Evolutionary conservation across 1,140 invertebrate species (phyloP).

Genomic region (Thalassaphorura encarpata): DNA sequence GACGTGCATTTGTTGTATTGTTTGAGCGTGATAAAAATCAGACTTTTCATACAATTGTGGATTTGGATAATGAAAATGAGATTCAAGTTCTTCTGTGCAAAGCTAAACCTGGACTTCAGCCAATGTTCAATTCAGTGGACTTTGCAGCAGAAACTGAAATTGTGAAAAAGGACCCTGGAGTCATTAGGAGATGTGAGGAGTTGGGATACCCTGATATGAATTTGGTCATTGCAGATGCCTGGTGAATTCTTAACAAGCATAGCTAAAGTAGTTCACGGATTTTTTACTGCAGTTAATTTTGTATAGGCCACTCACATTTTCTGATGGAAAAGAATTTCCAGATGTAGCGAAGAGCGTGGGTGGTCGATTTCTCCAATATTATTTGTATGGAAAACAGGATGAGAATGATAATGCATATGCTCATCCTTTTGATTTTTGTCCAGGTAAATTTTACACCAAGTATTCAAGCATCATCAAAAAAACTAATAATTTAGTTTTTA

Average conservation of each 20-base stretch:
- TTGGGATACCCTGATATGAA: constrained; percentile 21
- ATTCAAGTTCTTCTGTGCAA: no score
- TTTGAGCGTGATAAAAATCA: no score
- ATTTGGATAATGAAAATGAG: no score
- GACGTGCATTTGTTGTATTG: no score
- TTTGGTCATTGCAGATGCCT: constrained; percentile 25
- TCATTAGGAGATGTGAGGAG: no score
- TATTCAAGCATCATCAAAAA: not conserved
- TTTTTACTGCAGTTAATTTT: not conserved
- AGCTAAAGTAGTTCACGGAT: not conserved
- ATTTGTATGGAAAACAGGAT: constrained; percentile 16
- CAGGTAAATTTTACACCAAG: constrained; percentile 9
- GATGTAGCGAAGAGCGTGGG: constrained; percentile 13
- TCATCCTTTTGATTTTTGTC: constrained; percentile 24
- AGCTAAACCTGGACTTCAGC: no score
- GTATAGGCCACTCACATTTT: constrained; percentile 15
- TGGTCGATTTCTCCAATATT: constrained; percentile 15
- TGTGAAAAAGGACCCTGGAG: no score
- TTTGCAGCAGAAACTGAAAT: no score
- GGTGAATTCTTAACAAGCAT: constrained; percentile 6
- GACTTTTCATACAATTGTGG: no score
- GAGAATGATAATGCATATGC: constrained; percentile 27
- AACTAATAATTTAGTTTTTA: not conserved
- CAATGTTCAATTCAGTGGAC: no score
- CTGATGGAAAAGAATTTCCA: no score